A percentile compares a stretch with the other conserved stretches of the same genome.
These are phyloP conservation scores for Araneus ventricosus DNA, from an alignment of 1,140 invertebrate genomes.

Conservation along the genomic window DNA sequence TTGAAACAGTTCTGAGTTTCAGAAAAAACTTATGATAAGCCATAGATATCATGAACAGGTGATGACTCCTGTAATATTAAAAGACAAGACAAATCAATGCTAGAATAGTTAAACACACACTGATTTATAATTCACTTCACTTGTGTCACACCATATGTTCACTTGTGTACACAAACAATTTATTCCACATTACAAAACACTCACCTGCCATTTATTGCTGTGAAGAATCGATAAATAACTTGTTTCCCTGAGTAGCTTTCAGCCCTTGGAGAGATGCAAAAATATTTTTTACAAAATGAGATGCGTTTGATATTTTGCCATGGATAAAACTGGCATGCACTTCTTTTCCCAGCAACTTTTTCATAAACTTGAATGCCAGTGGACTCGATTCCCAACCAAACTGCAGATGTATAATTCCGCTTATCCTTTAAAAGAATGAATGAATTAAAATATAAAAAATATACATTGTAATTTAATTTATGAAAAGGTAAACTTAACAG, in stretches of 20 bases:
- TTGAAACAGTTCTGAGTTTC: slow-evolving; percentile 77
- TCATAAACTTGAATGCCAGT: slow-evolving; percentile 79
- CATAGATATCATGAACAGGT: slow-evolving; percentile 79
- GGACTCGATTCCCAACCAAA: slow-evolving; percentile 79
- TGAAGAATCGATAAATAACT: slow-evolving; percentile 73
- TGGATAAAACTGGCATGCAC: slow-evolving; percentile 78
- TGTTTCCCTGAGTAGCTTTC: slow-evolving; percentile 68
- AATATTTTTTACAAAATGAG: slow-evolving; percentile 80
- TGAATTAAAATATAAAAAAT: background rate
- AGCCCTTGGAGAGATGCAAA: slow-evolving; percentile 74
- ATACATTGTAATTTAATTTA: background rate
- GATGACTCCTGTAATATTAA: slow-evolving; percentile 78
- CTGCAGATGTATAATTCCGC: slow-evolving; percentile 77
- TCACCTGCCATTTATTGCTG: slow-evolving; percentile 15
- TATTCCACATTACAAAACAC: too few relatives aligned
- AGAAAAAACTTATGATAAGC: slow-evolving; percentile 80
- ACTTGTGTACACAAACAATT: too few relatives aligned
- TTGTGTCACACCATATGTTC: too few relatives aligned
- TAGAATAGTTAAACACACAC: too few relatives aligned
- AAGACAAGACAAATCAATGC: too few relatives aligned
- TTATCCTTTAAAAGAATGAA: slow-evolving; percentile 78
- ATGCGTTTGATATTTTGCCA: slow-evolving; percentile 80
- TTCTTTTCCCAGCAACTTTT: slow-evolving; percentile 77
- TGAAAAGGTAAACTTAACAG: too few relatives aligned
- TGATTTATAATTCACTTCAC: too few relatives aligned